Conservation (phyloP, 2,113 vertebrate genomes). For the Taxidea taxus region DNA sequence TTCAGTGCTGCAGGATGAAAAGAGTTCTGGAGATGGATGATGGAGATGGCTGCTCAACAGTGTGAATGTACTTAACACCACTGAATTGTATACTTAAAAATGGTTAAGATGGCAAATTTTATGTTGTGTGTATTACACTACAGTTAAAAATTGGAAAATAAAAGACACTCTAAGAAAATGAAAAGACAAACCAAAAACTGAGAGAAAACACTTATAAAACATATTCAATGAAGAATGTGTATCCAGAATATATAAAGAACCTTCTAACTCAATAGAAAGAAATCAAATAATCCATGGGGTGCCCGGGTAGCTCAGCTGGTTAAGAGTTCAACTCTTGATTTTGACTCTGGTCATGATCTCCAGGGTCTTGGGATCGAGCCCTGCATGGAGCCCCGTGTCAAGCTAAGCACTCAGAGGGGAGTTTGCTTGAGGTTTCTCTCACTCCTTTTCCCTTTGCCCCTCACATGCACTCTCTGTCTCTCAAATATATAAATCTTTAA, state of each 20-base stretch:
- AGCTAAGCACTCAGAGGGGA: neutral
- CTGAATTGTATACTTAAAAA: neutral
- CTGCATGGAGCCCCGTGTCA: neutral
- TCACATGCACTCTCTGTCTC: neutral
- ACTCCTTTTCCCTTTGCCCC: neutral
- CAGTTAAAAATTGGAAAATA: neutral
- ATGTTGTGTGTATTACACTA: neutral
- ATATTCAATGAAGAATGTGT: neutral
- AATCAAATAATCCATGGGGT: neutral
- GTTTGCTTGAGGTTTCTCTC: neutral
- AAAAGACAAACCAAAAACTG: neutral
- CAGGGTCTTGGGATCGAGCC: neutral
- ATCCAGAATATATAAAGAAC: neutral
- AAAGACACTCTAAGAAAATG: neutral
- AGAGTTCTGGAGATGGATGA: neutral
- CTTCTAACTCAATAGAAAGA: neutral
- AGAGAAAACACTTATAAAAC: neutral
- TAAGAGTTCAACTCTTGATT: neutral
- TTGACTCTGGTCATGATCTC: neutral
- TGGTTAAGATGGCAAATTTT: neutral
- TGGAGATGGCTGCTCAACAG: neutral
- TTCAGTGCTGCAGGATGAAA: neutral
- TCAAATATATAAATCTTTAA: neutral
- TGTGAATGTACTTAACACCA: neutral
- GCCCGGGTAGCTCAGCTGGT: neutral